Base-by-base conservation (phyloP, 2,888 invertebrate genomes). In the Tetragnatha montana region DNA sequence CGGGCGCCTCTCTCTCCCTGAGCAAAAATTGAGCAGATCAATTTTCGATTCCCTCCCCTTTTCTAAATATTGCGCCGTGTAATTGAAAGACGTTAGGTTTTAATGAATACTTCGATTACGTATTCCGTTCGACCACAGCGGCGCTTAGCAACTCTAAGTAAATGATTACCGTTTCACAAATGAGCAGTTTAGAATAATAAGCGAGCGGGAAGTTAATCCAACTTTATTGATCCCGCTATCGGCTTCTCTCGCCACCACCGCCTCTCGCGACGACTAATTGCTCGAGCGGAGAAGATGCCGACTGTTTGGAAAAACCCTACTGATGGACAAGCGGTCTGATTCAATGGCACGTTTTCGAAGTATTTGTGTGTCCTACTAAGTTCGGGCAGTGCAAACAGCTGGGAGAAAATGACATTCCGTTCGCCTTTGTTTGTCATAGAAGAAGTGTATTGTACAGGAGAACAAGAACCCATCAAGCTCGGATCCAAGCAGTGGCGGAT, bases 91-190 rank as follows among this genome's bases (percentile, higher is more conserved):
- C 89, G 89, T 89, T 89, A 89, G 89, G 80, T 78, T 85, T 89
- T 89, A 89, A 89, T 89, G 89, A 89, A 89, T 89, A 89, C 89
- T 89, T 89, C 89, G 89, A 89, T 89, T 89, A 89, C 89, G 81
- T 86, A 85, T 89, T 89, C 85, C 85, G 51, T 81, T 60, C 81
- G 68, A 85, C 89, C 85, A 78, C 89, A 76, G 81, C 81, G 81
- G 81, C 76, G 89, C 89, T 89, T 89, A 89, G 89, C 85, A 89
- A 89, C 89, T 89, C 85, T 89, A 85, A 89, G 89, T 89, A 89
- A 89, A 81, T 89, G 89, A 89, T 89, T 89, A 89, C 85, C 81
- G 85, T 89, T 89, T 89, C 85, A 85, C 89, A 89, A 89, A 89
- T 89, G 89, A 89, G 89, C 89, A 85, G 89, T 89, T 85, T 81